Conservation (phyloP, 2,888 invertebrate genomes). For the Melikaiella ostensackeni region DNA sequence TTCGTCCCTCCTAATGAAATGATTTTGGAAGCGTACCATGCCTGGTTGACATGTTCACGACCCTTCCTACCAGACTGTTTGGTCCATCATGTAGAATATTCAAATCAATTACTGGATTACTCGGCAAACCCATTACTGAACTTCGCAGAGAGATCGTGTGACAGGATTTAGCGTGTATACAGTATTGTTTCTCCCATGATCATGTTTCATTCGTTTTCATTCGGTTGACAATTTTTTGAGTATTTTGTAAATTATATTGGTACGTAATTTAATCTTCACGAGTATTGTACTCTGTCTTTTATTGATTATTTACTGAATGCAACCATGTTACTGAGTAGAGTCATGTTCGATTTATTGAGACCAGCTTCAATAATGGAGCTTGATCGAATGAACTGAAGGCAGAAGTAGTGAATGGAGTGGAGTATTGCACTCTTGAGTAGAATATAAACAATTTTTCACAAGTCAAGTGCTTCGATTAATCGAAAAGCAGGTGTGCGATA, state of each 20-base stretch:
- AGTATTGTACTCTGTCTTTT: neutral
- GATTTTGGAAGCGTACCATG: slow-evolving; percentile 12
- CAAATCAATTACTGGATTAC: slow-evolving; percentile 37
- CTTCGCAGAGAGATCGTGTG: slow-evolving; percentile 28
- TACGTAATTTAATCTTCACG: neutral
- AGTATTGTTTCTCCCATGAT: neutral
- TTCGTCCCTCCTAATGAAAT: slow-evolving; percentile 31
- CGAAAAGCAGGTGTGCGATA: slow-evolving; percentile 42
- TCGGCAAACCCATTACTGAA: slow-evolving; percentile 29
- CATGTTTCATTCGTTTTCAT: neutral
- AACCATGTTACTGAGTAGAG: neutral
- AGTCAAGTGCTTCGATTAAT: slow-evolving; percentile 41
- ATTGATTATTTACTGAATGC: neutral
- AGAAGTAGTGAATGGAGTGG: neutral
- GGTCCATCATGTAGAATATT: slow-evolving; percentile 37
- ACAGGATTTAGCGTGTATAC: slow-evolving; percentile 6
- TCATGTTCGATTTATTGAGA: neutral
- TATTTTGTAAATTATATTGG: neutral
- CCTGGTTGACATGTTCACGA: slow-evolving; percentile 22
- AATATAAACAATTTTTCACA: slow-evolving; percentile 7
- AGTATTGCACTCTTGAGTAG: neutral
- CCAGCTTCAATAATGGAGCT: neutral
- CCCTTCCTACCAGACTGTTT: slow-evolving; percentile 28
- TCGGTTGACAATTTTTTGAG: neutral
- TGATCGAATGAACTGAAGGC: neutral